Evolutionary conservation across 2,888 invertebrate genomes (phyloP), one percentile per base, ranked within the genome.

Genomic region (Uropetala carovei): DNA sequence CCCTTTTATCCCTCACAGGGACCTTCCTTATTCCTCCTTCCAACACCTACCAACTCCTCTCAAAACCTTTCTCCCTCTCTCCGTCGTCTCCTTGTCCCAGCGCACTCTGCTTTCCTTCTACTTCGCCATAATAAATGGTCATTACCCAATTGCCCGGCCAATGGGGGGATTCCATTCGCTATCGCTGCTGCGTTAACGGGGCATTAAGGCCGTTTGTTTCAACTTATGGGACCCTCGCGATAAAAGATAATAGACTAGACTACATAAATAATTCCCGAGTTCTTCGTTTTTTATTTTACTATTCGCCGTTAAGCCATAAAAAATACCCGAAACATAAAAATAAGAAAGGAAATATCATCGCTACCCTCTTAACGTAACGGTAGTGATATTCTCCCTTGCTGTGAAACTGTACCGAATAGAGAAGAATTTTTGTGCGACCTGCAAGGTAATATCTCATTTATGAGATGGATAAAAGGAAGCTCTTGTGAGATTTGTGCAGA

Each of bases 241-340:
- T 84, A 84, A 84, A 84, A 84, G 84, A 84, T 84, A 84, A 43
- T n/a, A 56, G 84, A 84, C 84, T 57, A 16, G n/a, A 56, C 18
- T 43, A 18, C 56, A 58, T 58, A 58, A 85, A 85, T 57, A 58
- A 85, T 58, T n/a, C 57, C 5, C 57, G n/a, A 9, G 57, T 9
- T 58, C 58, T 57, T n/a, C 57, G 18, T 9, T 18, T n/a, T 85
- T 58, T 85, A 57, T 18, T 13, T 10, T 16, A 10, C 14, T 43
- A 7, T 57, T n/a, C n/a, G 22, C 58, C 58, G 22, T 8, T 27
- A 3, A 13, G 22, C 13, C 7, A 9, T 75, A 0, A 43, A 43
- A 43, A 43, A 43, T 43, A 43, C 43, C 43, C 43, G 43, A 43
- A 43, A 5, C 43, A 43, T 43, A 43, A 43, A 43, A 43, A 43